Conservation (phyloP, 2,888 invertebrate genomes). For the Tetragonula carbonaria region DNA sequence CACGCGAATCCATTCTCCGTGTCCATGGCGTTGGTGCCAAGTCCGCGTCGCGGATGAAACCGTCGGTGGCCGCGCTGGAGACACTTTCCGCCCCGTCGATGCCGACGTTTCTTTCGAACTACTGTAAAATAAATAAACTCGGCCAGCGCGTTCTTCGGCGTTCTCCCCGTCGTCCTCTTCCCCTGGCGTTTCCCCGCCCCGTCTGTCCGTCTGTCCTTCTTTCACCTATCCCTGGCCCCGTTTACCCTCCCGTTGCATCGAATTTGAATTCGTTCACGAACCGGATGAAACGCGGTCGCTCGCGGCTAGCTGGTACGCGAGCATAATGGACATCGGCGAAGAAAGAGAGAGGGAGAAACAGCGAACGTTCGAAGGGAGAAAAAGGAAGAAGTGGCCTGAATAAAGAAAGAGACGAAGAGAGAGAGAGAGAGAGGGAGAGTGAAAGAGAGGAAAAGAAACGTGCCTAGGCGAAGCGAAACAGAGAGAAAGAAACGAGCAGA, state of each 20-base stretch:
- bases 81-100: constrained; percentile 36
- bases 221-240: neutral
- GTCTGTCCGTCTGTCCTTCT: neutral
- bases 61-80: constrained; percentile 16
- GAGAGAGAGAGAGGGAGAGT: neutral
- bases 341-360: neutral
- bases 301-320: constrained; percentile 13
- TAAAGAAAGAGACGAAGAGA: neutral
- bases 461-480: neutral
- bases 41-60: constrained; percentile 35
- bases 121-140: constrained; percentile 51
- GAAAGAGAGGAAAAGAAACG: neutral
- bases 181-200: too few relatives aligned
- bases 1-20: constrained; percentile 67
- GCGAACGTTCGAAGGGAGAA: neutral
- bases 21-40: constrained; percentile 52
- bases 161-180: neutral
- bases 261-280: constrained; percentile 28
- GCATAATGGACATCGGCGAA: constrained; percentile 40
- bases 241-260: neutral
- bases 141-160: neutral
- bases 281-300: constrained; percentile 31
- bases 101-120: constrained; percentile 41
- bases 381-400: neutral
- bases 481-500: constrained; percentile 51